Conservation (phyloP, 2,888 invertebrate genomes). For the Metacarcinus magister region DNA sequence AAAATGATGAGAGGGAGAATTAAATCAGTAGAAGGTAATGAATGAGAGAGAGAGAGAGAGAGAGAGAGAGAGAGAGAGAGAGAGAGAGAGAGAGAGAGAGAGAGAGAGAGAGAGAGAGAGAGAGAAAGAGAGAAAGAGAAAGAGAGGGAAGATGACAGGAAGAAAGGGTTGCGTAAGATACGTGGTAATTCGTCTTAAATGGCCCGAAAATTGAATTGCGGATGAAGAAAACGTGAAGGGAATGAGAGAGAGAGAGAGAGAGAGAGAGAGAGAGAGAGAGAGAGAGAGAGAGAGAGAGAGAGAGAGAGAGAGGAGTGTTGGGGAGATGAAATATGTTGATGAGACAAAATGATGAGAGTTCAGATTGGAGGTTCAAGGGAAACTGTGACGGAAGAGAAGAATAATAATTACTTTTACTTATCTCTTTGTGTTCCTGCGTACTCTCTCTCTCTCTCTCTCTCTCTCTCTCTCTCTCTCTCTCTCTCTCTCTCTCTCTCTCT, state of each 20-base stretch:
- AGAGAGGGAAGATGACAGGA: neutral
- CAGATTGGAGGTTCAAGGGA: neutral
- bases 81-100: no score
- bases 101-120: no score
- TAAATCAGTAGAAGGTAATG: no score
- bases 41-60: no score
- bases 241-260: conserved; percentile 49
- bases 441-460: no score
- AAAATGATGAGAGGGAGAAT: no score
- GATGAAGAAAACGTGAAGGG: neutral
- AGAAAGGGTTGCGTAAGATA: neutral
- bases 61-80: no score
- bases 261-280: conserved; percentile 53
- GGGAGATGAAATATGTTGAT: neutral
- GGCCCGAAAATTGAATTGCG: neutral
- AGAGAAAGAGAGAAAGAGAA: no score
- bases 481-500: no score
- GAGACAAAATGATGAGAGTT: neutral
- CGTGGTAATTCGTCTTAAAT: neutral
- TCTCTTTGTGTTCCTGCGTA: neutral
- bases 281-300: conserved; percentile 50
- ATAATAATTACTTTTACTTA: neutral
- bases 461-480: no score
- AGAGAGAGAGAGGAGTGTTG: neutral
- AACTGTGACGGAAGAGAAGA: neutral